Base-by-base conservation (phyloP, 2,888 invertebrate genomes). In the Oxyteleia sp. region DNA sequence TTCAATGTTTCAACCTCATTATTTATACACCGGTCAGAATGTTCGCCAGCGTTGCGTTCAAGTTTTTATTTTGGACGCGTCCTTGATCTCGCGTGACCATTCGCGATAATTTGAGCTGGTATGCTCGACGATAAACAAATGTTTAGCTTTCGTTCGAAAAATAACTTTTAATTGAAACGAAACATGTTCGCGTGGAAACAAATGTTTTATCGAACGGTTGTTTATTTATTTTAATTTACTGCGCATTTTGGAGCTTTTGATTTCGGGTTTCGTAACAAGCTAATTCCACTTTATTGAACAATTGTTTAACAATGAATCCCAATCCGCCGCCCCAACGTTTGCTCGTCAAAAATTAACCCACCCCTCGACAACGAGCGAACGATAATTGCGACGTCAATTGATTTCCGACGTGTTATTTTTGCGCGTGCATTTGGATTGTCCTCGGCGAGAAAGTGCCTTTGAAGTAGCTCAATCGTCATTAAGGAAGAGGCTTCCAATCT, bases 381-480 rank as follows among this genome's bases (percentile, higher is more conserved):
- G 2, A 38, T 8, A 38, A 38, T 38, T 38, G n/a, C 4, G 8
- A 13, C 38, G n/a, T 38, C 38, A 13, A 38, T 38, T 38, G n/a
- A 38, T 38, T 38, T 38, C 38, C 0, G 2, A 2, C 2, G 38
- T 13, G 35, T 45, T 45, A 45, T 45, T 45, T 45, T 16, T 16
- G 4, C 8, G 18, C 20, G 23, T 49, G 23, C n/a, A 38, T 51
- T 38, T 49, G 0, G 15, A 43, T 13, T n/a, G 43, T 38, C 41
- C 53, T 51, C 13, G n/a, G 2, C 51, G 18, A 51, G 18, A 53
- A 53, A 75, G 47, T 41, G 15, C 35, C 23, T 59, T 68, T 35
- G 51, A 55, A 68, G 45, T 47, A 26, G 49, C 47, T 66, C 49
- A 35, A 53, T 78, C 80, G 68, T 76, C 78, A 79, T 72, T 55